Evolutionary conservation across 2,113 vertebrate genomes (phyloP), one percentile per base, ranked within the genome.

Genomic region (Abramis brama): DNA sequence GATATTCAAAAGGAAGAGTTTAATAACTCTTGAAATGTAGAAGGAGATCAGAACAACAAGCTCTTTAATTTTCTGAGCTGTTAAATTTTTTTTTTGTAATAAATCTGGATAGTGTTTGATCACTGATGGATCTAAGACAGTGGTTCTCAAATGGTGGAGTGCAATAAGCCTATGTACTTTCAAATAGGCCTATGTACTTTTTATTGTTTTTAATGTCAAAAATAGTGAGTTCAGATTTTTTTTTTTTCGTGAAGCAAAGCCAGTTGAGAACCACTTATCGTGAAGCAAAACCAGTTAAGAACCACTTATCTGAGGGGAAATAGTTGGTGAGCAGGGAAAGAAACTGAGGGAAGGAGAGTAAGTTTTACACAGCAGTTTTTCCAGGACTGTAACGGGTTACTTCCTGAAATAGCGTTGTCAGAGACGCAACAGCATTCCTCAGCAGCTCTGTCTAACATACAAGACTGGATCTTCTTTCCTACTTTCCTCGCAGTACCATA

Each of bases 381-480:
- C 57, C 43, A 39, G 76, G 11, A 9, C 71, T 85, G 12, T 66
- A 39, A 19, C 10, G 3, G 17, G 17, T 17, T 39, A 27, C 30
- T 1, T 81, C 59, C 68, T 52, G 80, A 86, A 88, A 88, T 73
- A 88, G 73, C 30, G 59, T 57, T 21, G 8, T 33, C 79, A 81
- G 27, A 30, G 55, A 70, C 0, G 50, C 2, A 55, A 39, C 21
- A 52, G 84, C 60, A 39, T 85, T 85, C 60, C 62, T 39, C 13
- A 70, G 47, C 47, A 71, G 75, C 75, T 80, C 62, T 57, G 13
- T 9, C 57, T 45, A 43, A 50, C 21, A 68, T 25, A 71, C 43
- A 76, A 9, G 84, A 77, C 11, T 25, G 57, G 25, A 84, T 70
- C 70, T 9, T 19, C 57, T 68, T 12, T 64, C n/a, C 30, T 52